A percentile compares a stretch with the other conserved stretches of the same genome.
phyloP scores from a whole-genome alignment of 2,113 vertebrate species.

The Hypomesus transpacificus region DNA sequence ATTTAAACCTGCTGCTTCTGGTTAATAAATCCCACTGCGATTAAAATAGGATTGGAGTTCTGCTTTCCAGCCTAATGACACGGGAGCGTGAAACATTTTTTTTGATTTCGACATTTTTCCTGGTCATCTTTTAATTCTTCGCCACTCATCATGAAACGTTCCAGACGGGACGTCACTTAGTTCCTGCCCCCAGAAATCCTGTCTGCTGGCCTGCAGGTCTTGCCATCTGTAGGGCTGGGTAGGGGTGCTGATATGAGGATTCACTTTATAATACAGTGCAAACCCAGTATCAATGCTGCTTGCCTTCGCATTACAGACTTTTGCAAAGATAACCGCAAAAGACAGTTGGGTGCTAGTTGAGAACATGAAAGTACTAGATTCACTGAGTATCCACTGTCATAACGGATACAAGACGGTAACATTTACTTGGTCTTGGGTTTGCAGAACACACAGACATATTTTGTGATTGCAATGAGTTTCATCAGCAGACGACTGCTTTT shows the following conservation, averaged over 20 bases:
- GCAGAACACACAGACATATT: too few relatives aligned
- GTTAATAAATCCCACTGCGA: conserved; percentile 71
- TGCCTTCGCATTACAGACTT: conserved; percentile 17
- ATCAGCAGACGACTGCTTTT: too few relatives aligned
- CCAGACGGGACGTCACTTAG: conserved; percentile 16
- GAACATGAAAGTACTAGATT: too few relatives aligned
- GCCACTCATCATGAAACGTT: not conserved
- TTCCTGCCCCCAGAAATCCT: conserved; percentile 18
- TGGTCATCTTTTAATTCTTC: conserved; percentile 9
- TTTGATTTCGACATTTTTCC: not conserved
- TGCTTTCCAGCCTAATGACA: conserved; percentile 59
- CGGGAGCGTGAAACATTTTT: conserved; percentile 57
- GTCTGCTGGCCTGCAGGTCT: conserved; percentile 37
- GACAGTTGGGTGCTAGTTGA: too few relatives aligned
- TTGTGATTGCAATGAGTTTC: too few relatives aligned
- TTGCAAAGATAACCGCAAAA: not conserved
- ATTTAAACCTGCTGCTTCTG: conserved; percentile 75
- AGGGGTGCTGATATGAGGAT: conserved; percentile 47
- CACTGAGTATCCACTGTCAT: too few relatives aligned
- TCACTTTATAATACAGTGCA: conserved; percentile 52
- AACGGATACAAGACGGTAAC: too few relatives aligned
- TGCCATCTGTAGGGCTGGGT: conserved; percentile 47
- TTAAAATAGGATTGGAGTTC: conserved; percentile 72
- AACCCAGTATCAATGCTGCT: conserved; percentile 36
- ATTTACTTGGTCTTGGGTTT: too few relatives aligned